These are phyloP conservation scores for Fragum sueziense DNA, from an alignment of 2,888 invertebrate genomes.

Conservation along the genomic window DNA sequence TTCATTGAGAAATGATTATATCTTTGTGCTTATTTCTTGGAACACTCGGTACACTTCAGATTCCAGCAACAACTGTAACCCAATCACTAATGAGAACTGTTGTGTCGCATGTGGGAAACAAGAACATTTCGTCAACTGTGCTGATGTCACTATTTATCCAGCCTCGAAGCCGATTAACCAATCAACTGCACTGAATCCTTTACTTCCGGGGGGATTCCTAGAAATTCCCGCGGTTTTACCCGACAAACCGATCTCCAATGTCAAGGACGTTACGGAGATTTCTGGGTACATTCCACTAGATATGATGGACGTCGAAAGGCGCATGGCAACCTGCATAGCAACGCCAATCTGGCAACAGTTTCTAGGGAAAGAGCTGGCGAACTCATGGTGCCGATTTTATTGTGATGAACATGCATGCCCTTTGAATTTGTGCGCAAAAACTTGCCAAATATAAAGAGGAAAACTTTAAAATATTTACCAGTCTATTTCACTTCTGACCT, in stretches of 20 bases:
- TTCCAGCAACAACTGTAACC: constrained; percentile 42
- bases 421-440: background rate
- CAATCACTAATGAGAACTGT: constrained; percentile 17
- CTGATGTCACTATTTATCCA: constrained; percentile 34
- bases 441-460: constrained; percentile 5
- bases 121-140: constrained; percentile 45
- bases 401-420: constrained; percentile 2
- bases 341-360: background rate
- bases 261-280: background rate
- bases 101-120: constrained; percentile 41
- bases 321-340: background rate
- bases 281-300: constrained; percentile 13
- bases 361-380: background rate
- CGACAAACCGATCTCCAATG: background rate
- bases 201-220: background rate
- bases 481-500: too few species aligned
- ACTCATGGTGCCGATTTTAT: constrained; percentile 9
- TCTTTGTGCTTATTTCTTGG: too few species aligned
- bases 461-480: too few species aligned
- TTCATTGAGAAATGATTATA: too few species aligned
- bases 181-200: background rate
- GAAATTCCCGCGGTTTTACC: background rate
- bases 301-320: background rate
- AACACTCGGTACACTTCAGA: constrained; percentile 30
- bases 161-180: background rate